Evolutionary conservation across 1,140 invertebrate genomes (phyloP).

Genomic region (Nasonia longicornis): DNA sequence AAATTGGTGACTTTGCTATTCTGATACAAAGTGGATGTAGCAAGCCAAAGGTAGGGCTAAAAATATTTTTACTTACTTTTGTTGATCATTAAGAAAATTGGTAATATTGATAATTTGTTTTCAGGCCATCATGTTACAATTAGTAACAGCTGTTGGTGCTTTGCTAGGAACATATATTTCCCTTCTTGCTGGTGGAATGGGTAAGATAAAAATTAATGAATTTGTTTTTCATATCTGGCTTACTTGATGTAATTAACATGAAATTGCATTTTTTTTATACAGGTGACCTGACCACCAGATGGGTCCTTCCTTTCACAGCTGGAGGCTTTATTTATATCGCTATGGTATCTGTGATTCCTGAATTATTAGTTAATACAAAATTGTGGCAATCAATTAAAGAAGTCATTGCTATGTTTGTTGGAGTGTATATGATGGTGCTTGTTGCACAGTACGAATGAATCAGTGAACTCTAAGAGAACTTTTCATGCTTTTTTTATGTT

Average conservation of each 20-base stretch:
- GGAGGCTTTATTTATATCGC: slow-evolving; percentile 99
- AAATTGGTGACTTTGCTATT: slow-evolving; percentile 99
- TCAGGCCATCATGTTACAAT: slow-evolving; percentile 90
- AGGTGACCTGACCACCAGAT: slow-evolving; percentile 82
- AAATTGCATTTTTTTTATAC: slow-evolving; percentile 35
- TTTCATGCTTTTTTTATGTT: slow-evolving; percentile 28
- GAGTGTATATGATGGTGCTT: slow-evolving; percentile 93
- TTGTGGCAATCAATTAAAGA: slow-evolving; percentile 89
- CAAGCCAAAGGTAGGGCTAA: slow-evolving; percentile 77
- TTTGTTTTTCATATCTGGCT: slow-evolving; percentile 19
- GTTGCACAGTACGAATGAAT: slow-evolving; percentile 88
- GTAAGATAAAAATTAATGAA: slow-evolving; percentile 59
- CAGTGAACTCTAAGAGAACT: slow-evolving; percentile 11
- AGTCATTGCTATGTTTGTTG: slow-evolving; percentile 83
- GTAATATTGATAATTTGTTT: slow-evolving; percentile 42
- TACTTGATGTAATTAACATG: slow-evolving; percentile 8
- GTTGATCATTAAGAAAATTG: slow-evolving; percentile 36
- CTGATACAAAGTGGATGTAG: slow-evolving; percentile 93
- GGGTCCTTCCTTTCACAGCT: slow-evolving; percentile 95
- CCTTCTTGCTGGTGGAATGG: slow-evolving; percentile 81
- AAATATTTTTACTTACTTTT: slow-evolving; percentile 1
- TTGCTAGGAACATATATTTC: slow-evolving; percentile 90
- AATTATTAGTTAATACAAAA: slow-evolving; percentile 87
- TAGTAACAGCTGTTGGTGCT: slow-evolving; percentile 94
- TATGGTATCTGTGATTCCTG: slow-evolving; percentile 95